A percentile compares a stretch with the other conserved stretches of the same genome.
These are phyloP conservation scores for Pangasius djambal DNA, from an alignment of 2,797 vertebrate genomes.

Conservation along the genomic window DNA sequence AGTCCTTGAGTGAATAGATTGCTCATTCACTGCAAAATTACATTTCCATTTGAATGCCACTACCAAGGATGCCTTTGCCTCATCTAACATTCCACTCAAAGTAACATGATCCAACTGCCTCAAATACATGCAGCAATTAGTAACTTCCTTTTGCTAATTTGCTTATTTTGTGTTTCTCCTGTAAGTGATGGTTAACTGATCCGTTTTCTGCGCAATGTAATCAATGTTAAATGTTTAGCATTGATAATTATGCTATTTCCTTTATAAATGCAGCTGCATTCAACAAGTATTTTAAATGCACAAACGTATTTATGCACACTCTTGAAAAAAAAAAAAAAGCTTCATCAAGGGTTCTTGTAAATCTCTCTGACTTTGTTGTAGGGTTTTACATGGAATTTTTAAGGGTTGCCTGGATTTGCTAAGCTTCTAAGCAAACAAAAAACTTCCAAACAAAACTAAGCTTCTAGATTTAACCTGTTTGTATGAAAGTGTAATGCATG, in stretches of 20 bases:
- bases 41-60: slow-evolving; percentile 44
- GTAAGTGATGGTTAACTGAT: slow-evolving; percentile 16
- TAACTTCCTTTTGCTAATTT: slow-evolving; percentile 41
- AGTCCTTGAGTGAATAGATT: slow-evolving; percentile 35
- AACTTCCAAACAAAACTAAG: too few species aligned
- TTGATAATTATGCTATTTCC: neutral
- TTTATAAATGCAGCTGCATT: neutral
- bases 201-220: neutral
- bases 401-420: neutral
- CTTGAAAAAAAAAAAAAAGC: neutral
- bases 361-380: neutral
- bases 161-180: slow-evolving; percentile 20
- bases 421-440: too few species aligned
- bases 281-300: neutral
- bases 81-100: slow-evolving; percentile 40
- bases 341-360: too few species aligned
- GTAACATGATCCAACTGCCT: slow-evolving; percentile 44
- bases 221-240: slow-evolving; percentile 3
- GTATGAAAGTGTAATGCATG: neutral
- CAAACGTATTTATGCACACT: neutral
- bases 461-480: neutral
- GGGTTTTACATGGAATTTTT: too few species aligned
- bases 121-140: slow-evolving; percentile 41
- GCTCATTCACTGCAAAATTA: slow-evolving; percentile 31
- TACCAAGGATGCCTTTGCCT: slow-evolving; percentile 30